These are phyloP conservation scores for Dolichopus griseipennis DNA, from an alignment of 2,888 invertebrate genomes.

Conservation along the genomic window DNA sequence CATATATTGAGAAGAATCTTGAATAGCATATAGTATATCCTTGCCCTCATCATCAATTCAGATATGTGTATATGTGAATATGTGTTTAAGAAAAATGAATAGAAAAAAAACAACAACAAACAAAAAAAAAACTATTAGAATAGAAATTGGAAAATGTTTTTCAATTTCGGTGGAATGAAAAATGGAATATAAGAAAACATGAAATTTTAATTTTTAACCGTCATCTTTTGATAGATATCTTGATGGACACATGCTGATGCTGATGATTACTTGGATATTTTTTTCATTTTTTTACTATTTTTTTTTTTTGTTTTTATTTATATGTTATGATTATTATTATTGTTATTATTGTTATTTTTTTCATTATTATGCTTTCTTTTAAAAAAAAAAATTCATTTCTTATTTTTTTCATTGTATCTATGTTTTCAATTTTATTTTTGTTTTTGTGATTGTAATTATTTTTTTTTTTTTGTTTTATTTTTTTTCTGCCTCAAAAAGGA, in stretches of 20 bases:
- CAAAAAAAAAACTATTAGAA: background rate
- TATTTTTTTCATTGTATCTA: too few relatives aligned
- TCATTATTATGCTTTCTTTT: background rate
- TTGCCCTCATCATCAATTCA: too few relatives aligned
- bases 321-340: background rate
- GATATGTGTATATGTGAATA: too few relatives aligned
- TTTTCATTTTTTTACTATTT: background rate
- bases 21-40: too few relatives aligned
- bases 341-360: background rate
- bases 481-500: too few relatives aligned
- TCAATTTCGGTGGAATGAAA: background rate
- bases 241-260: conserved; percentile 4
- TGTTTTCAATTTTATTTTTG: too few relatives aligned
- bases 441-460: background rate
- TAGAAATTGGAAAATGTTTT: conserved; percentile 1
- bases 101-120: too few relatives aligned
- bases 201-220: conserved; percentile 4
- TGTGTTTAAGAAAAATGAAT: too few relatives aligned
- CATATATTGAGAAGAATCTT: too few relatives aligned
- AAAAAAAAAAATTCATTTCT: background rate
- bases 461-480: background rate
- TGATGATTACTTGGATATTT: background rate
- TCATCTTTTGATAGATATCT: conserved; percentile 6
- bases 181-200: background rate
- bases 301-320: too few relatives aligned